Evolutionary conservation across 23 tunicate genomes (phyloP).

Genomic region (Trididemnum miniatum): DNA sequence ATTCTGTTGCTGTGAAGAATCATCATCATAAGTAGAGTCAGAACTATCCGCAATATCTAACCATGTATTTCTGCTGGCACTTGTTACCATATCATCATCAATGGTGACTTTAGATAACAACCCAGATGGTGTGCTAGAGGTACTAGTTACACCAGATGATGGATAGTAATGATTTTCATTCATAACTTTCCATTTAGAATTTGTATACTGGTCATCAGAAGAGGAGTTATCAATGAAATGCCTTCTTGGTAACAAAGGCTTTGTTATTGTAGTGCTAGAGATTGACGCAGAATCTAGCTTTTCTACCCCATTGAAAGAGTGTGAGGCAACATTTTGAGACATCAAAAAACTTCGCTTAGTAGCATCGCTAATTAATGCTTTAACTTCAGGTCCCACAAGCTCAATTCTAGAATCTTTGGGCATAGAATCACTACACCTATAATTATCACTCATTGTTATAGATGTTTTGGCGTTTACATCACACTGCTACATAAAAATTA

Average conservation of each 20-base stretch:
- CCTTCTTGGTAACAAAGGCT: not conserved
- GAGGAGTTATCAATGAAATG: not conserved
- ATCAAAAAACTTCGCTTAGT: slow-evolving; percentile 10
- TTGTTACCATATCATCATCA: not conserved
- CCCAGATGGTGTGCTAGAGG: not conserved
- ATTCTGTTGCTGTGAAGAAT: not conserved
- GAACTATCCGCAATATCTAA: not conserved
- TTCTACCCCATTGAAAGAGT: not conserved
- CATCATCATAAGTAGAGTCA: not conserved
- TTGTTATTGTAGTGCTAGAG: not conserved
- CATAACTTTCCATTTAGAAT: not conserved
- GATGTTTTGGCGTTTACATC: no score
- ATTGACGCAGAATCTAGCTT: not conserved
- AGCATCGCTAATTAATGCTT: slow-evolving; percentile 19
- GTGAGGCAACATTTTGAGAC: not conserved
- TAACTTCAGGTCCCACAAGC: not conserved
- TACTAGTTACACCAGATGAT: not conserved
- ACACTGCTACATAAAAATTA: no score
- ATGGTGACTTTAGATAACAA: slow-evolving; percentile 9
- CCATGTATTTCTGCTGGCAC: not conserved
- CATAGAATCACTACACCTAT: no score
- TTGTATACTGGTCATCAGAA: not conserved
- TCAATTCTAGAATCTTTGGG: no score
- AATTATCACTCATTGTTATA: no score
- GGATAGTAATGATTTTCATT: no score